Conservation (phyloP, 1,140 invertebrate genomes). For the Ectropis grisescens region DNA sequence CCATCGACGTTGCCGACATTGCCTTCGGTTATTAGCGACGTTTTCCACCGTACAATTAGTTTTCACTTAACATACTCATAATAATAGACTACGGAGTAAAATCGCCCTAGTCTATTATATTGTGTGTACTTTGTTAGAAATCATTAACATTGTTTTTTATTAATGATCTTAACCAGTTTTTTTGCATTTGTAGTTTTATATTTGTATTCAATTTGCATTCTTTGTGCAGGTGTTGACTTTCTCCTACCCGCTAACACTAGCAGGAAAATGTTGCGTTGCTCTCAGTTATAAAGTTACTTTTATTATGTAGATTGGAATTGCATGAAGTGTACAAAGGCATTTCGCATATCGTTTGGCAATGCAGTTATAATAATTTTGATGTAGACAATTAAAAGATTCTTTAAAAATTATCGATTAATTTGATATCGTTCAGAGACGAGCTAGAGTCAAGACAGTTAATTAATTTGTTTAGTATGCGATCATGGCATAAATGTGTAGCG, state of each 20-base stretch:
- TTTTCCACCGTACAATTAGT: constrained; percentile 37
- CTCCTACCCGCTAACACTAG: constrained; percentile 63
- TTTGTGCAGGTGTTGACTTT: constrained; percentile 66
- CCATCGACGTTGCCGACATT: constrained; percentile 1
- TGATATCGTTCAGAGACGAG: too few species aligned
- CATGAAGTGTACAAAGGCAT: constrained; percentile 50
- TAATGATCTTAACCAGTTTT: constrained; percentile 46
- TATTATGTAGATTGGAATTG: constrained; percentile 33
- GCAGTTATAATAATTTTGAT: constrained; percentile 28
- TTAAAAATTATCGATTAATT: too few species aligned
- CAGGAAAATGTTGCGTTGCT: constrained; percentile 67
- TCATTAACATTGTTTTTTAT: constrained; percentile 43
- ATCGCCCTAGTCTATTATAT: constrained; percentile 28
- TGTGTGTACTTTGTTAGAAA: constrained; percentile 34
- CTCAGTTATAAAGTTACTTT: constrained; percentile 33
- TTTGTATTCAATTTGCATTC: constrained; percentile 57
- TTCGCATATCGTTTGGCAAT: constrained; percentile 34
- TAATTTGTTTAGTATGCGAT: constrained; percentile 46
- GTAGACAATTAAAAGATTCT: constrained; percentile 17
- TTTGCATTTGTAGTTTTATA: constrained; percentile 65
- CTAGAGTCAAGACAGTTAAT: constrained; percentile 46
- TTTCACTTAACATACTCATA: constrained; percentile 23
- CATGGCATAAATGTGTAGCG: constrained; percentile 48
- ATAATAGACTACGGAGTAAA: constrained; percentile 24
- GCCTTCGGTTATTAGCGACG: constrained; percentile 41